Percentiles rank a stretch among this genome's conserved stretches.
These are phyloP conservation scores for Aethina tumida DNA, from an alignment of 1,140 invertebrate genomes.

Conservation along the genomic window DNA sequence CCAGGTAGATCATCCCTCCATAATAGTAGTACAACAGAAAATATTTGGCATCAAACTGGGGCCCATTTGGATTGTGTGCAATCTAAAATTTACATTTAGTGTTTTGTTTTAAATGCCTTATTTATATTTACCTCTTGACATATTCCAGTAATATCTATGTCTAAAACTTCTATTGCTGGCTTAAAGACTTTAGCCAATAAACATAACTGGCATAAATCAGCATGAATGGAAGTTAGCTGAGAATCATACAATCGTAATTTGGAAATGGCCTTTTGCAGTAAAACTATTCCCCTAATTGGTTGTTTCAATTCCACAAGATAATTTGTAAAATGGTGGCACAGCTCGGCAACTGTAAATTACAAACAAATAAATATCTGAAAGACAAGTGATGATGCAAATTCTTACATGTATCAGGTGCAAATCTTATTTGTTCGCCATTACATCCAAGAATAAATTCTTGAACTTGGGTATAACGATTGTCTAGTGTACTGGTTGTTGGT, in stretches of 20 bases:
- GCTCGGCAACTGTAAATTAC: slow-evolving; percentile 64
- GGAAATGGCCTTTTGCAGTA: slow-evolving; percentile 74
- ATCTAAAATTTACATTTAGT: slow-evolving; percentile 15
- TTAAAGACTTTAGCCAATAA: slow-evolving; percentile 86
- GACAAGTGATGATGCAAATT: background rate
- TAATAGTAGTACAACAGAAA: slow-evolving; percentile 95
- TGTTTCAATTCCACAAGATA: slow-evolving; percentile 65
- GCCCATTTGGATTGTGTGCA: slow-evolving; percentile 24
- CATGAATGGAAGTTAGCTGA: slow-evolving; percentile 88
- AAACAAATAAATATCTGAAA: slow-evolving; percentile 12
- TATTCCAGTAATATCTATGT: slow-evolving; percentile 87
- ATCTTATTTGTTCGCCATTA: slow-evolving; percentile 80
- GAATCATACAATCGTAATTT: slow-evolving; percentile 81
- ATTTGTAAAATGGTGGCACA: slow-evolving; percentile 76
- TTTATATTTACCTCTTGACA: slow-evolving; percentile 57
- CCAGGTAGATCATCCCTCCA: slow-evolving; percentile 93
- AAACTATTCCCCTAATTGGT: slow-evolving; percentile 73
- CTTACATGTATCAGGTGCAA: slow-evolving; percentile 77
- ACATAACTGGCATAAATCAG: slow-evolving; percentile 87
- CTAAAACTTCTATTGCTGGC: slow-evolving; percentile 78
- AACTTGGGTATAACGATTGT: slow-evolving; percentile 43
- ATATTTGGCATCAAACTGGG: slow-evolving; percentile 80
- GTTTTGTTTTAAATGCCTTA: slow-evolving; percentile 11
- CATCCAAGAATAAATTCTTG: slow-evolving; percentile 77
- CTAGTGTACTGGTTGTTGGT: slow-evolving; percentile 27